phyloP scores from a whole-genome alignment of 2,888 invertebrate species.

The Amblyjoppa fuscipennis region DNA sequence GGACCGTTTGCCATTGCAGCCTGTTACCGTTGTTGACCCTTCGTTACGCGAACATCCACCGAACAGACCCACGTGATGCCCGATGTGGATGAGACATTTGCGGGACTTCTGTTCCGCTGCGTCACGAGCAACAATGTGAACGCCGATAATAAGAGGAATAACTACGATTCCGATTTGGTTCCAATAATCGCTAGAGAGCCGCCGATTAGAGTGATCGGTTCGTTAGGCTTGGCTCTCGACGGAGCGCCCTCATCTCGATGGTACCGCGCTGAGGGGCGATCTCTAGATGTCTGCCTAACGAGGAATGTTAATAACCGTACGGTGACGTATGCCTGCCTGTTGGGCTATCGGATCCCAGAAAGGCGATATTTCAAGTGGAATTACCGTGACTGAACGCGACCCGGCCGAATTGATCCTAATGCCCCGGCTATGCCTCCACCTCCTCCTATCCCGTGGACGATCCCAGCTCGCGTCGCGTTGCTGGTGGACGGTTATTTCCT shows the following conservation, averaged over 20 bases:
- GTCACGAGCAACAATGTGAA: neutral
- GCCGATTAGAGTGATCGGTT: conserved; percentile 15
- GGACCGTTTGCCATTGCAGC: neutral
- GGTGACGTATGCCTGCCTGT: conserved; percentile 52
- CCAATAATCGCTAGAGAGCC: neutral
- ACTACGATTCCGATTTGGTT: conserved; percentile 3
- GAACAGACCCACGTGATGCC: too few species aligned
- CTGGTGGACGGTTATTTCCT: conserved; percentile 10
- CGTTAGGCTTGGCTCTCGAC: neutral
- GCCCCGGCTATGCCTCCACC: conserved; percentile 3
- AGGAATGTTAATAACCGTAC: conserved; percentile 47
- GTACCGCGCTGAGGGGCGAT: conserved; percentile 17
- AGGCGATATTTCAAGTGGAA: conserved; percentile 63
- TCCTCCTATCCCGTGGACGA: conserved; percentile 19
- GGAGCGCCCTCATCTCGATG: neutral
- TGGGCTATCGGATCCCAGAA: conserved; percentile 44
- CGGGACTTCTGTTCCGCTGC: neutral
- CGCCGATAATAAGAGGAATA: neutral
- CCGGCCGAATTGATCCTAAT: conserved; percentile 53
- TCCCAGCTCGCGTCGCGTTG: conserved; percentile 13
- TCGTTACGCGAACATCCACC: too few species aligned
- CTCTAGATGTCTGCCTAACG: conserved; percentile 37
- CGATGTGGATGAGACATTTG: neutral
- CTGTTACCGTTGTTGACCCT: too few species aligned
- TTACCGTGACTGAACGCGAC: conserved; percentile 36